A percentile compares a stretch with the other conserved stretches of the same genome.
These are phyloP conservation scores for Mobula birostris DNA, from an alignment of 2,113 vertebrate species.

Conservation along the genomic window DNA sequence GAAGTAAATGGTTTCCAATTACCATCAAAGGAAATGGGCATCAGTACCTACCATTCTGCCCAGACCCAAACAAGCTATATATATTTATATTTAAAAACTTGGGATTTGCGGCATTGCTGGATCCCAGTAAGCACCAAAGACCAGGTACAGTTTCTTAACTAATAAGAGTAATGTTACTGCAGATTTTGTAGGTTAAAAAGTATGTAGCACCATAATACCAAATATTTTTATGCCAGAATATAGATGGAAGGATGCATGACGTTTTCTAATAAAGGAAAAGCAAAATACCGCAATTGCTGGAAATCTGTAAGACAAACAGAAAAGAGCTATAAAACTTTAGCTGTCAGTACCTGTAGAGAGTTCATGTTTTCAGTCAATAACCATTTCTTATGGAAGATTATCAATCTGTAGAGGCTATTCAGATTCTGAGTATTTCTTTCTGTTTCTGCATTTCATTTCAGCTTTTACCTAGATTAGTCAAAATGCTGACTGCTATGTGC, in stretches of 20 bases:
- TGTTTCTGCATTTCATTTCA: not conserved
- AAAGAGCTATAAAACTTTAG: not conserved
- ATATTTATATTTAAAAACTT: too few relatives aligned
- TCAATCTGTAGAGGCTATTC: not conserved
- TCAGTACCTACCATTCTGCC: not conserved
- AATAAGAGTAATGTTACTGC: not conserved
- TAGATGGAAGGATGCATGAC: not conserved
- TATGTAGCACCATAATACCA: not conserved
- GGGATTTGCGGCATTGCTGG: not conserved
- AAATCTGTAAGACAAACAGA: slow-evolving; percentile 2
- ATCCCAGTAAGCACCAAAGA: not conserved
- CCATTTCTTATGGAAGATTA: not conserved
- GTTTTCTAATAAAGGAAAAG: not conserved
- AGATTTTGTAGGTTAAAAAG: not conserved
- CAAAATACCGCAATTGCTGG: not conserved
- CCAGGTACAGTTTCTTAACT: not conserved
- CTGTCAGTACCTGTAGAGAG: not conserved
- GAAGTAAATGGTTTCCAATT: not conserved
- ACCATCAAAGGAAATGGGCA: not conserved
- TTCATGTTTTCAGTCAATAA: not conserved
- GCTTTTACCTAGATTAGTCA: not conserved
- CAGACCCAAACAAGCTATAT: too few relatives aligned
- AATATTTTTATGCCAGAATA: not conserved
- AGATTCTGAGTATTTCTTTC: not conserved
- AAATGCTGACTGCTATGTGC: not conserved